A percentile compares a stretch with the other conserved stretches of the same genome.
Evolutionary conservation across 2,888 invertebrate genomes (phyloP).

Genomic region (Agrilus cyanescens): DNA sequence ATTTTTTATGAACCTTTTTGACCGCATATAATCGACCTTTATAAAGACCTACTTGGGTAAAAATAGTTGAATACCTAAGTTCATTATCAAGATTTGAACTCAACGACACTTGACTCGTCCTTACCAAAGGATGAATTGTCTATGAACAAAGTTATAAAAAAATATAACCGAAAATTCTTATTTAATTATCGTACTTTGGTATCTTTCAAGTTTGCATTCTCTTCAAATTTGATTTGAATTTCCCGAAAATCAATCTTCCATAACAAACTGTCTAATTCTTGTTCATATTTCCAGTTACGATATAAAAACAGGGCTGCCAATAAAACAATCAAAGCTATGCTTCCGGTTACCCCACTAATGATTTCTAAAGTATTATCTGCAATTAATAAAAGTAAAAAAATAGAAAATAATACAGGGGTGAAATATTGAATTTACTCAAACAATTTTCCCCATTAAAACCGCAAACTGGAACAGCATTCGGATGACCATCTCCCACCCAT

Average conservation of each 20-base stretch:
- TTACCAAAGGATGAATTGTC: slow-evolving; percentile 50
- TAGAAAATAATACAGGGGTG: background rate
- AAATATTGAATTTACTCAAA: slow-evolving; percentile 55
- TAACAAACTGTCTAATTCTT: slow-evolving; percentile 80
- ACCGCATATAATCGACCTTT: slow-evolving; percentile 79
- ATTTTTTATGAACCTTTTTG: slow-evolving; percentile 72
- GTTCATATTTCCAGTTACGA: slow-evolving; percentile 89
- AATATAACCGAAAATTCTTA: slow-evolving; percentile 16
- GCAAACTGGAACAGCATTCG: slow-evolving; percentile 76
- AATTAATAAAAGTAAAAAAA: slow-evolving; percentile 7
- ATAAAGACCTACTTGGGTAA: slow-evolving; percentile 82
- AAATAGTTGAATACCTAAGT: slow-evolving; percentile 80
- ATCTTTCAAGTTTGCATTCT: slow-evolving; percentile 32
- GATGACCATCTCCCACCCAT: slow-evolving; percentile 68
- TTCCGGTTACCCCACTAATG: slow-evolving; percentile 68
- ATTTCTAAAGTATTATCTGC: slow-evolving; percentile 72
- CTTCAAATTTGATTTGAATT: slow-evolving; percentile 59
- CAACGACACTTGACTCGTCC: slow-evolving; percentile 81
- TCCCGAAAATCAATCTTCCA: slow-evolving; percentile 93
- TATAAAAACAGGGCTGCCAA: slow-evolving; percentile 67
- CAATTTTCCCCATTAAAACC: slow-evolving; percentile 88
- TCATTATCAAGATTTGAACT: slow-evolving; percentile 88
- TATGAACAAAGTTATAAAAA: slow-evolving; percentile 18
- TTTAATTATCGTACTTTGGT: slow-evolving; percentile 33
- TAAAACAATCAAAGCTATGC: slow-evolving; percentile 55